phyloP scores from a whole-genome alignment of 2,888 invertebrate species.

The Argyresthia goedartella region DNA sequence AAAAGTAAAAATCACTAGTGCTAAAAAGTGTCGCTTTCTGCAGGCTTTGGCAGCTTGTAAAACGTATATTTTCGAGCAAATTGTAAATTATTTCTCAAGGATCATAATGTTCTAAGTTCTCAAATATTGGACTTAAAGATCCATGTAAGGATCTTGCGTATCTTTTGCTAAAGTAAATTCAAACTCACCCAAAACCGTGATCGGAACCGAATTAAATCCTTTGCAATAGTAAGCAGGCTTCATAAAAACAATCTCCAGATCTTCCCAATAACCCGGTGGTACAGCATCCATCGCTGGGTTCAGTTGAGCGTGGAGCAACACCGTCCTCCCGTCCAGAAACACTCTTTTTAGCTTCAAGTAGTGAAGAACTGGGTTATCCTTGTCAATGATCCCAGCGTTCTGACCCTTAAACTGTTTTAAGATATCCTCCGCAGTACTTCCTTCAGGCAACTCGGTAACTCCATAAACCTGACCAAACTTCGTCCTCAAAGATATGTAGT shows the following conservation, averaged over 20 bases:
- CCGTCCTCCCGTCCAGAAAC: constrained; percentile 35
- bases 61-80: too few species aligned
- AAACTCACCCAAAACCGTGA: constrained; percentile 36
- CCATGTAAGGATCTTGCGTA: too few species aligned
- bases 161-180: too few species aligned
- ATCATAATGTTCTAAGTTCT: too few species aligned
- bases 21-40: too few species aligned
- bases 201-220: constrained; percentile 20
- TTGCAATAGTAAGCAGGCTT: constrained; percentile 36
- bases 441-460: constrained; percentile 15
- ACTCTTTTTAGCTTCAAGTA: constrained; percentile 33
- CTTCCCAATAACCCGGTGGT: constrained; percentile 36
- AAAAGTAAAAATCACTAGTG: too few species aligned
- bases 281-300: constrained; percentile 30
- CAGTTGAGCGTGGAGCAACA: constrained; percentile 37
- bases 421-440: constrained; percentile 16
- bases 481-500: constrained; percentile 40
- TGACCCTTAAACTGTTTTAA: constrained; percentile 24
- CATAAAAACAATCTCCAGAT: constrained; percentile 32
- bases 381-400: constrained; percentile 21
- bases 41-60: too few species aligned
- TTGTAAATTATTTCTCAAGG: too few species aligned
- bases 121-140: too few species aligned
- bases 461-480: constrained; percentile 30
- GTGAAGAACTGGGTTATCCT: constrained; percentile 17